Conservation (phyloP, 2,888 invertebrate genomes). For the Amphipyra tragopoginis region DNA sequence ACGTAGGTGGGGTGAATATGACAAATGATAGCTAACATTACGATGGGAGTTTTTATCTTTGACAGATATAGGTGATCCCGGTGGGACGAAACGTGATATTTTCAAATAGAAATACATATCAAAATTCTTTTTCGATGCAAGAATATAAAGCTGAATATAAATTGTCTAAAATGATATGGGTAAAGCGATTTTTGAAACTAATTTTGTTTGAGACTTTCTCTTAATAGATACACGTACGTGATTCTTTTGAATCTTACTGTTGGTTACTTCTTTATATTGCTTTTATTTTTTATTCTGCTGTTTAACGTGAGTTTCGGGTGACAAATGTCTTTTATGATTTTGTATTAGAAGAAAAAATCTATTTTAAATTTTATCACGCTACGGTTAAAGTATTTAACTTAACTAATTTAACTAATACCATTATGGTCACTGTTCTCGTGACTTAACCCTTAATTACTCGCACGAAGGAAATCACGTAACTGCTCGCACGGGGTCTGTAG, state of each 20-base stretch:
- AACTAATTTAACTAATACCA: too few species aligned
- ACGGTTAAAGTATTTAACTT: too few species aligned
- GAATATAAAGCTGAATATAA: conserved; percentile 14
- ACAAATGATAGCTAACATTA: conserved; percentile 60
- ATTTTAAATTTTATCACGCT: too few species aligned
- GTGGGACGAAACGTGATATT: conserved; percentile 50
- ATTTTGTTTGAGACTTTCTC: conserved; percentile 14
- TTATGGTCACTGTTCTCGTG: too few species aligned
- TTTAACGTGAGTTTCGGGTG: background rate
- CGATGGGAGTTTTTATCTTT: conserved; percentile 59
- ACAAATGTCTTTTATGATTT: background rate
- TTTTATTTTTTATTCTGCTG: conserved; percentile 6
- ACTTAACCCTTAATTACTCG: too few species aligned
- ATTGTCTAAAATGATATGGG: conserved; percentile 4
- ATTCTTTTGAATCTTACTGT: conserved; percentile 5
- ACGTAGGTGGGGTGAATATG: conserved; percentile 48
- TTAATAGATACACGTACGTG: conserved; percentile 15
- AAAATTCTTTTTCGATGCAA: conserved; percentile 15
- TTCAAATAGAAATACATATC: conserved; percentile 43
- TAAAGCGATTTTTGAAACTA: conserved; percentile 4
- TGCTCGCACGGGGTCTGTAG: too few species aligned
- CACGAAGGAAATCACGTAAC: too few species aligned
- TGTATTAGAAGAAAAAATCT: too few species aligned
- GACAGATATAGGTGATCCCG: conserved; percentile 60
- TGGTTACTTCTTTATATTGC: background rate